phyloP scores from a whole-genome alignment of 2,113 vertebrate genomes.

The Centrocercus urophasianus region DNA sequence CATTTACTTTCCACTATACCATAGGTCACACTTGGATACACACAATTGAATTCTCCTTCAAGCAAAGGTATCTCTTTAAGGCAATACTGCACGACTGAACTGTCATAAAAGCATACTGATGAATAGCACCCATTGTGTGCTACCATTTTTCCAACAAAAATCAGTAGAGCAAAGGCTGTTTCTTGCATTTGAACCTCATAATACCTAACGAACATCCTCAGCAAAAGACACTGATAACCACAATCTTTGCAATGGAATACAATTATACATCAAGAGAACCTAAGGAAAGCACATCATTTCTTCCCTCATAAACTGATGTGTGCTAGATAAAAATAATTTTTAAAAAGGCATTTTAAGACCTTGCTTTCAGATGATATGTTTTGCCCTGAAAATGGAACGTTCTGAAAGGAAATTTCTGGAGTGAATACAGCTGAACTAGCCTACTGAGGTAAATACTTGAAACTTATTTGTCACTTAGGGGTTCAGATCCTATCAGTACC shows the following conservation, averaged over 20 bases:
- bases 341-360: not conserved
- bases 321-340: not conserved
- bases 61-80: not conserved
- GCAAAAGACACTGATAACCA: not conserved
- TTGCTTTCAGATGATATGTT: not conserved
- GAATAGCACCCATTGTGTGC: not conserved
- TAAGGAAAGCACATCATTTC: not conserved
- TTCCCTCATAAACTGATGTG: not conserved
- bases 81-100: rapidly evolving
- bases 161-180: constrained; percentile 25
- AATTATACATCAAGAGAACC: not conserved
- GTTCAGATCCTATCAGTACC: not conserved
- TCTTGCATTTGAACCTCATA: not conserved
- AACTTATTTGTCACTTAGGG: not conserved
- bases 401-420: constrained; percentile 19
- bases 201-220: constrained; percentile 7
- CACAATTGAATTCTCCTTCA: not conserved
- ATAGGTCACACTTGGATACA: not conserved
- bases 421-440: not conserved
- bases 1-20: not conserved
- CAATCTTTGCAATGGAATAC: not conserved
- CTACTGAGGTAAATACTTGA: not conserved
- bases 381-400: not conserved
- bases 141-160: constrained; percentile 5
- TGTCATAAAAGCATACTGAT: not conserved